These are phyloP conservation scores for Oryzaephilus surinamensis DNA, from an alignment of 1,140 invertebrate species.

Conservation along the genomic window DNA sequence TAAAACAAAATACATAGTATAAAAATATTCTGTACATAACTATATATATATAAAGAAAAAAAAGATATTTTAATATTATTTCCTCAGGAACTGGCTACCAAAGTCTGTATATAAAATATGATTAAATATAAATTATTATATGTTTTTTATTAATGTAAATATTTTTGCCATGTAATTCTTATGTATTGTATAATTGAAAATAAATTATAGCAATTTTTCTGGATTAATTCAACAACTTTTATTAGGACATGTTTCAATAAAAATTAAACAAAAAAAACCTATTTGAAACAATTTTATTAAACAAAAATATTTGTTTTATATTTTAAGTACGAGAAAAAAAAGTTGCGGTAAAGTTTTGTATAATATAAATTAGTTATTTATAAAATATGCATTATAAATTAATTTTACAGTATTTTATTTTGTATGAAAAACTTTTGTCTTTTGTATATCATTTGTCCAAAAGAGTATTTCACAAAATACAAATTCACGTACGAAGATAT, in stretches of 20 bases:
- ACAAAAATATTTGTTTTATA: conserved; percentile 12
- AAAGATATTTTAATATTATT: conserved; percentile 13
- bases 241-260: conserved; percentile 2
- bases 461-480: not conserved
- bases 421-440: not conserved
- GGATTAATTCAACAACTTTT: conserved; percentile 6
- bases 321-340: conserved; percentile 2
- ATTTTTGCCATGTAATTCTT: conserved; percentile 19
- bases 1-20: too few relatives aligned
- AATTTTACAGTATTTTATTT: not conserved
- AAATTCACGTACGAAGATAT: conserved; percentile 1
- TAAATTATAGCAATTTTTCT: conserved; percentile 13
- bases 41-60: not conserved
- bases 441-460: not conserved
- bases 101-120: conserved; percentile 21
- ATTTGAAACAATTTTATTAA: conserved; percentile 2
- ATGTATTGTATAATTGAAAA: conserved; percentile 18
- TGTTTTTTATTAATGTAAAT: conserved; percentile 24
- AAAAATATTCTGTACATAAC: not conserved
- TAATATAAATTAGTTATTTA: too few relatives aligned
- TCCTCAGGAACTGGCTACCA: conserved; percentile 21
- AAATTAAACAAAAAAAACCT: conserved; percentile 3
- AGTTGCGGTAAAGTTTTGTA: too few relatives aligned
- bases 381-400: too few relatives aligned
- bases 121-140: conserved; percentile 16